Base-by-base conservation (phyloP, 2,888 invertebrate genomes). In the Hybos culiciformis region DNA sequence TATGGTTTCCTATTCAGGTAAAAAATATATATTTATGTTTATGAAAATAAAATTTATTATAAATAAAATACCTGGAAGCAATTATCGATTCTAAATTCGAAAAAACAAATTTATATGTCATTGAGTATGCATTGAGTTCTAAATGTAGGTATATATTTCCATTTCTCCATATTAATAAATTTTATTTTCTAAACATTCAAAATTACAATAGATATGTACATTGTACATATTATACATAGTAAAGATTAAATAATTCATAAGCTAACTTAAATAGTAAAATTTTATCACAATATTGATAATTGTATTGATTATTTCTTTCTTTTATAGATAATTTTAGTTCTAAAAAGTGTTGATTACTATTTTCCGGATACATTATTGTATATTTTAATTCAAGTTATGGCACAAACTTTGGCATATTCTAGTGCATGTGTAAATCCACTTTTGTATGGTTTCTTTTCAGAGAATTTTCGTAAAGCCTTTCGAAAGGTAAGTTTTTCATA, bases 351-450 rank as follows among this genome's bases (percentile, higher is more conserved):
- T 51, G 72, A 76, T 45, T 57, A 70, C 26, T 85, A 56, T n/a
- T n/a, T n/a, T 41, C 50, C 52, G 76, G 68, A 55, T 15, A 46
- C 52, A 21, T 54, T 59, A 45, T 48, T 55, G 42, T 75, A 74
- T 39, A 77, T 84, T 55, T 74, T 79, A 47, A 68, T 81, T 19
- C 84, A 84, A 68, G 80, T 85, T 50, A 73, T 78, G 39, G 76
- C 80, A 1, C 84, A 85, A 54, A 81, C 83, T 19, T 66, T 85
- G 46, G 92, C 92, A 5, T 94, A 94, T 69, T 84, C 83, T 72
- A 93, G 92, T 71, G 86, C 86, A 58, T 93, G 92, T 62, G 82
- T 94, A 55, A 93, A 94, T 67, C 93, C 93, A 0, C 78, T 94
- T 50, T 75, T 94, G 39, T 94, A 94, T 68, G 92, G 92, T 1